phyloP scores from a whole-genome alignment of 2,113 vertebrate species.

The Trinectes maculatus region DNA sequence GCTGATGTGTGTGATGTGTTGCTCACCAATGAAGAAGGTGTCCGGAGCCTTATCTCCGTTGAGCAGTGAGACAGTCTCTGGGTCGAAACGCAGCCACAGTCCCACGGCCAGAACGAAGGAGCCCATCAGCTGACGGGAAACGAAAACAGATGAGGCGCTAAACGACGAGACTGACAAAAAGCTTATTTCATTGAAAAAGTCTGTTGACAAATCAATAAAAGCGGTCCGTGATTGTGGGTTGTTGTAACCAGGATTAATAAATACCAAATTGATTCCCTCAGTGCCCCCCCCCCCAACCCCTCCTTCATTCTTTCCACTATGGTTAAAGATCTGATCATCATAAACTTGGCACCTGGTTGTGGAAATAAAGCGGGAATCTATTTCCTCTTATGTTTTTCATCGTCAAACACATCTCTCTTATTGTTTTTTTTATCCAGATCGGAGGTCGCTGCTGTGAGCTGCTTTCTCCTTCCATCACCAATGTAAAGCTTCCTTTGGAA shows the following conservation, averaged over 20 bases:
- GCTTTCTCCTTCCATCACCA: constrained; percentile 15
- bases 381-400: not conserved
- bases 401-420: not conserved
- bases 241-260: no score
- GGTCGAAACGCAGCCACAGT: constrained; percentile 93
- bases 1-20: not conserved
- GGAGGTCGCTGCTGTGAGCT: constrained; percentile 2
- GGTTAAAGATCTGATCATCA: not conserved
- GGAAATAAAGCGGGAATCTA: not conserved
- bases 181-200: no score
- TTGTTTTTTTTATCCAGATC: not conserved
- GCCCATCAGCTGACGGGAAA: constrained; percentile 85
- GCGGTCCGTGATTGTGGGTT: no score
- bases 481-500: constrained; percentile 4
- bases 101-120: constrained; percentile 91
- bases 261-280: constrained; percentile 1
- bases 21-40: constrained; percentile 94
- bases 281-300: no score
- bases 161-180: no score
- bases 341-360: not conserved
- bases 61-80: constrained; percentile 86
- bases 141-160: not conserved
- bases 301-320: not conserved
- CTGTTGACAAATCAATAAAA: no score
- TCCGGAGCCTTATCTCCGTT: constrained; percentile 85